A percentile compares a stretch with the other conserved stretches of the same genome.
Conservation (phyloP, 2,888 invertebrate genomes). For the Hypena proboscidalis region DNA sequence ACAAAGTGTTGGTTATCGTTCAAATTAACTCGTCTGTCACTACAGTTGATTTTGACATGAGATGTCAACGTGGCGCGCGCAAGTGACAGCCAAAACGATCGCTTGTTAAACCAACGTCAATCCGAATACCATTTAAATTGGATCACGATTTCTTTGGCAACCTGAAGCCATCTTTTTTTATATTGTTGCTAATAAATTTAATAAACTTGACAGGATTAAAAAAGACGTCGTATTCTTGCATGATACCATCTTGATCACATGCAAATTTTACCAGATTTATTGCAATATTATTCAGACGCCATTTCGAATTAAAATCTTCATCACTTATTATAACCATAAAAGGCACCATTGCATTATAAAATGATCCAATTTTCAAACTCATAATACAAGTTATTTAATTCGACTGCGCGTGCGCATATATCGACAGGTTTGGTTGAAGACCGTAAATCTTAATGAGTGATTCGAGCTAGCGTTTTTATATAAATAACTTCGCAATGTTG, state of each 20-base stretch:
- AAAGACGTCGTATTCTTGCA: neutral
- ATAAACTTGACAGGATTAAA: no score
- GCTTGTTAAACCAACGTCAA: conserved; percentile 39
- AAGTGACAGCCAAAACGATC: conserved; percentile 62
- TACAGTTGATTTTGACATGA: conserved; percentile 70
- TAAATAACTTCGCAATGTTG: conserved; percentile 29
- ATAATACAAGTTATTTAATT: conserved; percentile 16
- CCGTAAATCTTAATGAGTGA: conserved; percentile 32
- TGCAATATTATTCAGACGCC: conserved; percentile 3
- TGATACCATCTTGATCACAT: conserved; percentile 5
- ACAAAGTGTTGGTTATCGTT: conserved; percentile 57
- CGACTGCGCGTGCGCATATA: conserved; percentile 14
- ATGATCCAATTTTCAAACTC: conserved; percentile 3
- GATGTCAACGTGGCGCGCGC: conserved; percentile 65
- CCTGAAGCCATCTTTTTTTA: conserved; percentile 20
- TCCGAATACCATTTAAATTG: conserved; percentile 60
- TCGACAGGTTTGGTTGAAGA: conserved; percentile 24
- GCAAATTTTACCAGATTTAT: conserved; percentile 7
- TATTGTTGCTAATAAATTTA: neutral
- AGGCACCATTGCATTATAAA: conserved; percentile 3
- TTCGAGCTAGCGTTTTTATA: conserved; percentile 10
- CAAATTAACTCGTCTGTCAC: conserved; percentile 79
- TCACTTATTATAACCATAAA: conserved; percentile 9
- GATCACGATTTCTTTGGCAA: conserved; percentile 53
- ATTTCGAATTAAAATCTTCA: conserved; percentile 8